Evolutionary conservation across 64 coral and sea anemone species (phyloP).

Genomic region (Actinia equina): DNA sequence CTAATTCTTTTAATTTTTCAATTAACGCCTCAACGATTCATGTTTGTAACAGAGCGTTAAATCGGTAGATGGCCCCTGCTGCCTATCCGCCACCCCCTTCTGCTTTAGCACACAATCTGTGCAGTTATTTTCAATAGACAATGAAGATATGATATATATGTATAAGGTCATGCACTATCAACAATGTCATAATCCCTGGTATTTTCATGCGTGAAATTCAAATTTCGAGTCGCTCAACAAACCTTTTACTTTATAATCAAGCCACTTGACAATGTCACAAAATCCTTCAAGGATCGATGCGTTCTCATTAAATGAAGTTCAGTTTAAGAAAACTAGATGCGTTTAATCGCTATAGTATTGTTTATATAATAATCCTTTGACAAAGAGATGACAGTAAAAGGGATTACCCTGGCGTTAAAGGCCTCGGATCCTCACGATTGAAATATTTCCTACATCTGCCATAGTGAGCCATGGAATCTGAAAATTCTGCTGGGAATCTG

Average conservation of each 20-base stretch:
- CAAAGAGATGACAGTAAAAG: background rate
- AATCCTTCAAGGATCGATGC: background rate
- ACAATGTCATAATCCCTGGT: background rate
- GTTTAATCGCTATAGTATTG: background rate
- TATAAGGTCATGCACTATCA: conserved; percentile 8
- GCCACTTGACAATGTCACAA: background rate
- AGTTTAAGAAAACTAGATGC: background rate
- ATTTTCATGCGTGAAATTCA: background rate
- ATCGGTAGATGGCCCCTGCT: background rate
- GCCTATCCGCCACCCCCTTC: background rate
- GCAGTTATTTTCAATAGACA: background rate
- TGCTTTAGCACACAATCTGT: background rate
- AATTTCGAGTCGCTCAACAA: background rate
- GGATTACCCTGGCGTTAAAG: background rate
- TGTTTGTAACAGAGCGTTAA: background rate
- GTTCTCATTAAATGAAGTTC: background rate
- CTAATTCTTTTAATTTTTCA: too few relatives aligned
- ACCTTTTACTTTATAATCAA: background rate
- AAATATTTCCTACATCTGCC: background rate
- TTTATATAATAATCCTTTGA: background rate
- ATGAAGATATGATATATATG: background rate
- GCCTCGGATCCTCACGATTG: background rate
- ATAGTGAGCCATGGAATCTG: background rate
- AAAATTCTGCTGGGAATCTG: background rate
- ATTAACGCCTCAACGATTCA: too few relatives aligned